These are phyloP conservation scores for Pilophorus perplexus DNA, from an alignment of 2,888 invertebrate genomes.

Conservation along the genomic window DNA sequence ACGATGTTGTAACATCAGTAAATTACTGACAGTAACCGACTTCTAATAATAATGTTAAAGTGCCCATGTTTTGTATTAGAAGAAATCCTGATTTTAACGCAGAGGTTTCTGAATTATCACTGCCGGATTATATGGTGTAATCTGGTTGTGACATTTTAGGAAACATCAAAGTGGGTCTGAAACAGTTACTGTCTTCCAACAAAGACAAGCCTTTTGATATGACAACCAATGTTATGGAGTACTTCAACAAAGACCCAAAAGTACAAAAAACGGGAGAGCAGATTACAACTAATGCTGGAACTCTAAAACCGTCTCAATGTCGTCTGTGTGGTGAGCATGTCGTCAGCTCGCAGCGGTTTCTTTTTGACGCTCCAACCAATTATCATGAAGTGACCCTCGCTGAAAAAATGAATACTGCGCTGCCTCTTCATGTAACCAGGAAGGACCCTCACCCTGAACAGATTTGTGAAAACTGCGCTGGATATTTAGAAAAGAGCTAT, in stretches of 20 bases:
- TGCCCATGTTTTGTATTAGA: too few species aligned
- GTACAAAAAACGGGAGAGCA: too few species aligned
- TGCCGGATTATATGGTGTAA: too few species aligned
- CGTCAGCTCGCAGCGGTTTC: slow-evolving; percentile 25
- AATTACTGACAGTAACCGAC: too few species aligned
- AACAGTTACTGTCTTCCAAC: slow-evolving; percentile 42
- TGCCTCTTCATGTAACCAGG: slow-evolving; percentile 43
- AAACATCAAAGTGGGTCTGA: slow-evolving; percentile 44
- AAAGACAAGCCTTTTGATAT: slow-evolving; percentile 46
- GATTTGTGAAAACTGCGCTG: slow-evolving; percentile 43
- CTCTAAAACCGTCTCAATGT: too few species aligned
- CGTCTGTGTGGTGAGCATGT: slow-evolving; percentile 40
- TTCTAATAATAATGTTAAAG: too few species aligned
- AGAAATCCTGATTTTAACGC: too few species aligned
- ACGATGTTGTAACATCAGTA: too few species aligned
- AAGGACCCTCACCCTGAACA: slow-evolving; percentile 46
- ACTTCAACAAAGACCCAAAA: slow-evolving; percentile 42
- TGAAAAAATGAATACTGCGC: slow-evolving; percentile 42
- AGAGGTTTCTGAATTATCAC: too few species aligned
- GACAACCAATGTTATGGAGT: slow-evolving; percentile 46
- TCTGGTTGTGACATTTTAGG: too few species aligned
- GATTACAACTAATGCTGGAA: too few species aligned
- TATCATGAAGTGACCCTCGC: slow-evolving; percentile 27
- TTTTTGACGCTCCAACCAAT: slow-evolving; percentile 24
- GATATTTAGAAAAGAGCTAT: slow-evolving; percentile 42